A percentile compares a stretch with the other conserved stretches of the same genome.
phyloP scores from a whole-genome alignment of 2,113 vertebrate genomes.

The Zosterops japonicus region DNA sequence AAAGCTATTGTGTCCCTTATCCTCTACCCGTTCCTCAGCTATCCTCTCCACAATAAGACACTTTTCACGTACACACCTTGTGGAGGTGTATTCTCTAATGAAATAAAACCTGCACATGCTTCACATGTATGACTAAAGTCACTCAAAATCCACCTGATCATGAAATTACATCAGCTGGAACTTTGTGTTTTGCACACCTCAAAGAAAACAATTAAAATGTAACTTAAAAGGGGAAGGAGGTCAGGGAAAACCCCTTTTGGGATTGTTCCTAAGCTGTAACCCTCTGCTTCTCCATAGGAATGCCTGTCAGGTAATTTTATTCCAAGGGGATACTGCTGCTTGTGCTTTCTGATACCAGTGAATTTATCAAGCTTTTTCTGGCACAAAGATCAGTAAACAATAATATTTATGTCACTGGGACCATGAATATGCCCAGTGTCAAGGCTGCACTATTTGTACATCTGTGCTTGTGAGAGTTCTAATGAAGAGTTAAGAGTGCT shows the following conservation, averaged over 20 bases:
- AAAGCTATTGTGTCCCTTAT: too few species aligned
- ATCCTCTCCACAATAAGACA: too few species aligned
- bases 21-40: too few species aligned
- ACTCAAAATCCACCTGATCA: not conserved
- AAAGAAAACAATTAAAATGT: not conserved
- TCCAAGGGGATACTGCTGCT: not conserved
- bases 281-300: not conserved
- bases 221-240: not conserved
- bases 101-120: not conserved
- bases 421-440: not conserved
- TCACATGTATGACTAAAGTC: not conserved
- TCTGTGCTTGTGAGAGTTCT: accelerated
- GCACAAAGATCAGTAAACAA: not conserved
- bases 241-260: not conserved
- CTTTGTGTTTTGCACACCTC: not conserved
- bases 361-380: not conserved
- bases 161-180: not conserved
- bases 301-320: not conserved
- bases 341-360: not conserved
- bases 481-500: not conserved
- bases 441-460: not conserved
- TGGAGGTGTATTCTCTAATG: not conserved
- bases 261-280: not conserved
- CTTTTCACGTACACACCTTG: not conserved
- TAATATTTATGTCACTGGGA: not conserved